Base-by-base conservation (phyloP, 2,797 vertebrate species). In the Eurystomus glaucurus region DNA sequence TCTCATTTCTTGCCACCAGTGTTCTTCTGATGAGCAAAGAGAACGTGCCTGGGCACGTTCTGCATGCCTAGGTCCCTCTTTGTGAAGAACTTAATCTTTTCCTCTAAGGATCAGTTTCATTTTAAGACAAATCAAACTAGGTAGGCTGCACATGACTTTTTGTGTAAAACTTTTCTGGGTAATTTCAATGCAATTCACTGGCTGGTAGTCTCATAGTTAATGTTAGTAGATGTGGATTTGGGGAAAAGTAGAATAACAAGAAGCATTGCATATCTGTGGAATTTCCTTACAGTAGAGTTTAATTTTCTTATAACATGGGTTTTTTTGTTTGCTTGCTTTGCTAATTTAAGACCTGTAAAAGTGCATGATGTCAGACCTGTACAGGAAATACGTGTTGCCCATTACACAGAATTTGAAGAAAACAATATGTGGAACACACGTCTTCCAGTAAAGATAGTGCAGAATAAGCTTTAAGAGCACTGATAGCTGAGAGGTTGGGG, bases 121-220 rank as follows among this genome's bases (percentile, higher is more conserved):
- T 96, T 97, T 93, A 93, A 87, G 85, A 72, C 75, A 82, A 62
- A 94, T 93, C 50, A 60, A 15, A 62, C 22, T 79, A 88, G 80
- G 86, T 89, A 92, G 92, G 31, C 87, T 83, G 65, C 60, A 54
- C 18, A 0, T 88, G 62, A 95, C 54, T 93, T 97, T 80, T 85
- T 85, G 62, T 91, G 81, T 85, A 87, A 82, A 90, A 70, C 22
- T 22, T 93, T 55, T 76, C 69, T 82, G 87, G 52, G 60, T 96
- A 91, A 96, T 97, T 94, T 92, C 93, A 96, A 28, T 90, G 69
- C 84, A 90, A 48, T 96, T 96, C 81, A 29, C 64, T 37, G 41
- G 9, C 65, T 95, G 72, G 33, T 55, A 65, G 50, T 37, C 22
- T 19, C 8, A 4, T 11, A 86, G 50, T 78, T 85, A 76, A 45